A percentile compares a stretch with the other conserved stretches of the same genome.
phyloP scores from a whole-genome alignment of 2,888 invertebrate genomes.

The Temnothorax rugatulus region DNA sequence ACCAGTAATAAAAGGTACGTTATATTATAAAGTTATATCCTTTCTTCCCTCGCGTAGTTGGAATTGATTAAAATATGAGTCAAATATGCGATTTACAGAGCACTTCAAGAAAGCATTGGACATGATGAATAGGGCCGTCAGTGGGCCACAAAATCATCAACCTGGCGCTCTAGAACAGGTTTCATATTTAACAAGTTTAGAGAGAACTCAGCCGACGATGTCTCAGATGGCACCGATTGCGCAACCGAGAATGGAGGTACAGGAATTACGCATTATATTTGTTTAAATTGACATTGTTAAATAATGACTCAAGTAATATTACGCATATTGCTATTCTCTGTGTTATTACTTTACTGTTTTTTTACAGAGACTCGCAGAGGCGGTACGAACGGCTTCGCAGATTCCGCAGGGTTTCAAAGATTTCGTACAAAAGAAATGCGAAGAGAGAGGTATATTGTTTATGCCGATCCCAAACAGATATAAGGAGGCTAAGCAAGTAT shows the following conservation, averaged over 20 bases:
- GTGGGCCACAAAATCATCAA: conserved; percentile 86
- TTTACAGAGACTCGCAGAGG: conserved; percentile 87
- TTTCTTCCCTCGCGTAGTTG: neutral
- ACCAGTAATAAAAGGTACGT: conserved; percentile 87
- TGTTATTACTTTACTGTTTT: conserved; percentile 11
- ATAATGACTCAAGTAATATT: neutral
- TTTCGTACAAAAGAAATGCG: conserved; percentile 93
- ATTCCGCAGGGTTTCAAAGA: conserved; percentile 93
- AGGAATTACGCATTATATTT: neutral
- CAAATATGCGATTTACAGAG: conserved; percentile 86
- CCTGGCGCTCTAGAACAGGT: conserved; percentile 90
- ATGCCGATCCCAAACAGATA: conserved; percentile 95
- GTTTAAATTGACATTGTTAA: neutral
- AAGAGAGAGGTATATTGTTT: conserved; percentile 95
- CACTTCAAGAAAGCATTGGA: conserved; percentile 96
- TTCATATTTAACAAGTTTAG: conserved; percentile 89
- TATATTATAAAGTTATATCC: neutral
- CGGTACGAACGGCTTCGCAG: conserved; percentile 88
- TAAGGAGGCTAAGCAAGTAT: conserved; percentile 95
- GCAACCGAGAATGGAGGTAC: conserved; percentile 83
- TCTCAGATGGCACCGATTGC: conserved; percentile 87
- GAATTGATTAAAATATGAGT: neutral
- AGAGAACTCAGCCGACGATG: conserved; percentile 88
- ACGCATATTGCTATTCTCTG: neutral
- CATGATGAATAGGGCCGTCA: conserved; percentile 95